phyloP scores from a whole-genome alignment of 1,140 invertebrate species.

The Protaetia brevitarsis region DNA sequence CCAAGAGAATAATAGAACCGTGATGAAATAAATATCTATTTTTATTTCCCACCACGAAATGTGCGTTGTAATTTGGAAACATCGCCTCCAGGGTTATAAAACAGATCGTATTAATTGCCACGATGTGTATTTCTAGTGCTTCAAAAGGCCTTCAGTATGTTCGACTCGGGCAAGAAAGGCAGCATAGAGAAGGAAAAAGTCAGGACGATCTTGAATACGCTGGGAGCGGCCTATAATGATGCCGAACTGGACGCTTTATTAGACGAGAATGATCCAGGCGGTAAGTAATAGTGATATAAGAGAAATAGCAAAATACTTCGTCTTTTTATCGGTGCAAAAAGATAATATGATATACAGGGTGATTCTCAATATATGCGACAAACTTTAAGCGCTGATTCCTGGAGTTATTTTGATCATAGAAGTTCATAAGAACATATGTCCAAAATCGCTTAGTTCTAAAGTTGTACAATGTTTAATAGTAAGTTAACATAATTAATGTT shows the following conservation, averaged over 20 bases:
- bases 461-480: no score
- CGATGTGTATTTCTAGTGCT: no score
- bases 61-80: background rate
- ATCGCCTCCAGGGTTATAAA: background rate
- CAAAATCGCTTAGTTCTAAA: no score
- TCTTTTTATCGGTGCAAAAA: no score
- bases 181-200: conserved; percentile 73
- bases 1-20: no score
- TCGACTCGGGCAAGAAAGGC: conserved; percentile 69
- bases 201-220: conserved; percentile 69
- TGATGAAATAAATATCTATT: conserved; percentile 14
- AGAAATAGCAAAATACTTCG: background rate
- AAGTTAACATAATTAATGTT: no score
- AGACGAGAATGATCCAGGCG: conserved; percentile 65
- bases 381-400: no score
- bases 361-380: no score
- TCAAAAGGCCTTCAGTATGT: conserved; percentile 71
- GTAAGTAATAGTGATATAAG: conserved; percentile 47
- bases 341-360: no score
- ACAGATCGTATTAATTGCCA: background rate
- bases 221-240: conserved; percentile 71
- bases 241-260: conserved; percentile 65
- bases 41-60: background rate
- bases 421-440: no score
- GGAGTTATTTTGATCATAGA: no score